Percentiles rank a stretch among this genome's conserved stretches.
phyloP scores from a whole-genome alignment of 2,113 vertebrate species.

The Trematocara nigrifrons region DNA sequence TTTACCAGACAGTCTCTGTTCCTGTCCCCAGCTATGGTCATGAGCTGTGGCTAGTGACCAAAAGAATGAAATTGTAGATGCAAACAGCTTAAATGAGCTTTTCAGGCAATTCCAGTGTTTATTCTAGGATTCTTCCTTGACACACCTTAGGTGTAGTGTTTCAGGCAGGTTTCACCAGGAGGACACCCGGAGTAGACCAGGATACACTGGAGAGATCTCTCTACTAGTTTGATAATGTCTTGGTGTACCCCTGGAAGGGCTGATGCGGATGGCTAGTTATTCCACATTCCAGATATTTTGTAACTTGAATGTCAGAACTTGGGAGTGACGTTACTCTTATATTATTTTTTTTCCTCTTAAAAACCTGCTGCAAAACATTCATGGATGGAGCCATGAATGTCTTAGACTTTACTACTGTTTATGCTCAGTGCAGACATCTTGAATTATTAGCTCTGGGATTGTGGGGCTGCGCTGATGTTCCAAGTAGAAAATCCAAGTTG shows the following conservation, averaged over 20 bases:
- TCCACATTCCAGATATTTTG: neutral
- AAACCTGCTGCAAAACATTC: neutral
- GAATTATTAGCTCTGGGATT: neutral
- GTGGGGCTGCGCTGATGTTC: neutral
- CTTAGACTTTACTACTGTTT: neutral
- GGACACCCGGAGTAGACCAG: neutral
- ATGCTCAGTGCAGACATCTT: neutral
- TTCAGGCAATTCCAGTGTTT: neutral
- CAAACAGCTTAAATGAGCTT: neutral
- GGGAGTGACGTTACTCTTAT: neutral
- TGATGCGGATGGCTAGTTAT: neutral
- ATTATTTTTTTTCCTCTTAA: neutral
- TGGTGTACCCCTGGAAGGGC: neutral
- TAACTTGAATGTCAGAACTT: neutral
- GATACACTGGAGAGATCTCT: neutral
- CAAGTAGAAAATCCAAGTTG: neutral
- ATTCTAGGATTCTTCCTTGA: neutral
- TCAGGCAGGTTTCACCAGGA: neutral
- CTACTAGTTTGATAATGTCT: neutral
- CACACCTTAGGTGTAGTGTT: neutral
- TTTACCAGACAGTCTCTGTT: neutral
- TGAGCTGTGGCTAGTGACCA: neutral
- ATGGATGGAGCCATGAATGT: neutral
- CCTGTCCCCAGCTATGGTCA: neutral
- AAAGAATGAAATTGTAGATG: neutral